A percentile compares a stretch with the other conserved stretches of the same genome.
These are phyloP conservation scores for Panagrolaimus sp. DNA, from an alignment of 1,140 invertebrate species.

Conservation along the genomic window DNA sequence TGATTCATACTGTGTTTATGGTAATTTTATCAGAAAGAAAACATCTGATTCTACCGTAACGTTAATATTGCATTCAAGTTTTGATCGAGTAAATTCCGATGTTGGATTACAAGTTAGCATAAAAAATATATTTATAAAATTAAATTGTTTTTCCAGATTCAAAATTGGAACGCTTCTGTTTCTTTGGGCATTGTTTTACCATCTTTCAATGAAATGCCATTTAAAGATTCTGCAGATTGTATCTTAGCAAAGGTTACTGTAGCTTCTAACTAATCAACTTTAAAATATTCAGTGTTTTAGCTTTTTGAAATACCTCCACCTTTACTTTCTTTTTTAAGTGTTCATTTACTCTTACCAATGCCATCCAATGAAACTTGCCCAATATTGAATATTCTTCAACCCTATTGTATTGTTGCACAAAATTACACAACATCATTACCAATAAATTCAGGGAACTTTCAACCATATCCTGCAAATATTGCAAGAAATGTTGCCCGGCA, in stretches of 20 bases:
- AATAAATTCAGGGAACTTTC: too few species aligned
- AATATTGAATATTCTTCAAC: background rate
- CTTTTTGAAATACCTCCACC: background rate
- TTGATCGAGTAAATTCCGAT: too few species aligned
- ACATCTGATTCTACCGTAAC: too few species aligned
- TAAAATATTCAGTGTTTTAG: background rate
- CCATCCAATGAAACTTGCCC: background rate
- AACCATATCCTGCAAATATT: slow-evolving; percentile 13
- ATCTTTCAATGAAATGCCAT: background rate
- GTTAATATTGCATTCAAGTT: too few species aligned
- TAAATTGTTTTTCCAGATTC: background rate
- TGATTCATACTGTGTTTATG: too few species aligned
- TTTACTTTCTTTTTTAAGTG: background rate
- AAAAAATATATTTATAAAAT: too few species aligned
- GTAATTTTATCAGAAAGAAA: too few species aligned
- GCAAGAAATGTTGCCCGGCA: slow-evolving; percentile 3
- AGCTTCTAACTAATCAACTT: background rate
- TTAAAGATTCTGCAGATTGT: background rate
- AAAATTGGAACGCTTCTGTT: slow-evolving; percentile 2
- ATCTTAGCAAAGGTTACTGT: background rate
- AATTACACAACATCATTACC: too few species aligned
- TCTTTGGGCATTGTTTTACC: background rate
- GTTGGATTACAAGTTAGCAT: too few species aligned
- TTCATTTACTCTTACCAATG: background rate
- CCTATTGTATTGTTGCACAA: background rate